Base-by-base conservation (phyloP, 2,888 invertebrate species). In the Papilio gigon region DNA sequence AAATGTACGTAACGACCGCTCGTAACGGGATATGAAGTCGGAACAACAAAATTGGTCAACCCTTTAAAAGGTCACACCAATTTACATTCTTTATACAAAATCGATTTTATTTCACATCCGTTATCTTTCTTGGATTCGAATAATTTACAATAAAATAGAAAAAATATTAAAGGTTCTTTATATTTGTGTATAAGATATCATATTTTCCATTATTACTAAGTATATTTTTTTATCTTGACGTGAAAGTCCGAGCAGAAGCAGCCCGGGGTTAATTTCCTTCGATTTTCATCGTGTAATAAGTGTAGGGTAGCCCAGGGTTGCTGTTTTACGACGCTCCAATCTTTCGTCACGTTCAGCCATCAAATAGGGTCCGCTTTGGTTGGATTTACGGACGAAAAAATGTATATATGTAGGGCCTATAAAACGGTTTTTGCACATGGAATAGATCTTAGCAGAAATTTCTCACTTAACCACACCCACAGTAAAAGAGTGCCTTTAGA, bases 201-300 rank as follows among this genome's bases (percentile, higher is more conserved):
- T 37, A 60, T 60, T 60, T 40, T 40, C 25, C 22, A 40, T 60
- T 60, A 60, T 60, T n/a, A 60, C 40, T 60, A 25, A 60, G 35
- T 40, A 60, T 40, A 60, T 22, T 22, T 33, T 33, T 6, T 40
- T 42, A 12, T n/a, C 12, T 3, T 11, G 20, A 33, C 12, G 4
- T 5, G 6, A 42, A 65, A 30, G 56, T 8, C 27, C 56, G 42
- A 30, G 35, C 42, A 58, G 12, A 35, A 64, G 35, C 20, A 44
- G 44, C 60, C 30, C 40, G 42, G 33, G 25, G 64, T 40, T 59
- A 58, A 68, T 63, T 68, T 64, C 37, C 64, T 37, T 40, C 30
- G 64, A 60, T 68, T 64, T 60, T 40, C 60, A 40, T 40, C 64
- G 22, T 30, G 33, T 68, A 64, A 68, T 64, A 47, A 50, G 30